Percentiles rank a stretch among this genome's conserved stretches.
Conservation (phyloP, 1,140 invertebrate genomes). For the Harlomillsia oculata region DNA sequence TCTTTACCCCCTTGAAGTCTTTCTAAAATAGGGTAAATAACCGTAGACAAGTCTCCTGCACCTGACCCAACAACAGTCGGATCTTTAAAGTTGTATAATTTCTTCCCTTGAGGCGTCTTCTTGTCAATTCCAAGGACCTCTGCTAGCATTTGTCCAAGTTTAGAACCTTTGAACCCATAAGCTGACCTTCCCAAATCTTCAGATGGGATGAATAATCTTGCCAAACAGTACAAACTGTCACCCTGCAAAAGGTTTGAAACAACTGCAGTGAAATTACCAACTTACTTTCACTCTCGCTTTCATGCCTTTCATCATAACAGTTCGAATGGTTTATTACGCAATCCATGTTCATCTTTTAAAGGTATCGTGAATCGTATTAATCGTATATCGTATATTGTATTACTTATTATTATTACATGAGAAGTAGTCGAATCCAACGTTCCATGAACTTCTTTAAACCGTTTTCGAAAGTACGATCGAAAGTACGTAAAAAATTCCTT, state of each 20-base stretch:
- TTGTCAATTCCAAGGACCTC: constrained; percentile 57
- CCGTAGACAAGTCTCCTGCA: constrained; percentile 62
- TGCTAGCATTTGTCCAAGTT: constrained; percentile 55
- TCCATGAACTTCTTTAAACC: constrained; percentile 37
- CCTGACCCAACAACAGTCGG: constrained; percentile 39
- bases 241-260: too few species aligned
- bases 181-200: constrained; percentile 53
- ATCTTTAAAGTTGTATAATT: constrained; percentile 50
- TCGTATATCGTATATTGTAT: constrained; percentile 28
- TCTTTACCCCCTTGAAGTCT: constrained; percentile 45
- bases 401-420: constrained; percentile 35
- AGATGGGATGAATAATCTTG: constrained; percentile 61
- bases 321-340: too few species aligned
- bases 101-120: constrained; percentile 54
- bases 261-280: too few species aligned
- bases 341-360: too few species aligned
- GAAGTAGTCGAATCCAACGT: constrained; percentile 29
- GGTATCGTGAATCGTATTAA: too few species aligned
- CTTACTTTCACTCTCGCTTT: too few species aligned
- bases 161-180: constrained; percentile 57
- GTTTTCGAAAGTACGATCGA: constrained; percentile 38
- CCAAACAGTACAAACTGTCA: constrained; percentile 55
- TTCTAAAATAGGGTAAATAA: constrained; percentile 57
- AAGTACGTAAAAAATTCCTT: constrained; percentile 45
- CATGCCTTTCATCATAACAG: too few species aligned